Conservation (phyloP, 35 echinoderm and acorn worm species). For the Apostichopus californicus region DNA sequence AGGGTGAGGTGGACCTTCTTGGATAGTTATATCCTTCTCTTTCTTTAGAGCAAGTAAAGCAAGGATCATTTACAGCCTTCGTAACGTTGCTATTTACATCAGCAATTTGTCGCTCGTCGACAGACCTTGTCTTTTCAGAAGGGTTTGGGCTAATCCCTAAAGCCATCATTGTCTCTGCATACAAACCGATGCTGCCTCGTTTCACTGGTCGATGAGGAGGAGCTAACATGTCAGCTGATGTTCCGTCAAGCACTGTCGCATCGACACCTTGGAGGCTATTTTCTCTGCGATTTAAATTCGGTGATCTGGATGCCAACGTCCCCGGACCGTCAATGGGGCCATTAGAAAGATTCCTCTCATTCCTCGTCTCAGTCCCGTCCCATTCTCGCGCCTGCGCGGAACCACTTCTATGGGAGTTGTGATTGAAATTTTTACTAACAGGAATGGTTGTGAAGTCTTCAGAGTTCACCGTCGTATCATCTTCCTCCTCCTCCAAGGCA, state of each 20-base stretch:
- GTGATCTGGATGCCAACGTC: background rate
- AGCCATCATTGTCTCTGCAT: slow-evolving; percentile 44
- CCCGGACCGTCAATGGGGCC: background rate
- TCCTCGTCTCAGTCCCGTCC: background rate
- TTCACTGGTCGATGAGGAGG: slow-evolving; percentile 22
- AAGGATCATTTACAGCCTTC: background rate
- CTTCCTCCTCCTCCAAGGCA: slow-evolving; percentile 28
- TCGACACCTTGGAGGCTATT: background rate
- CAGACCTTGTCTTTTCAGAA: background rate
- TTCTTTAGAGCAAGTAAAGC: background rate
- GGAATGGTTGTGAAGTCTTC: slow-evolving; percentile 2
- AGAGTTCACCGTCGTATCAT: slow-evolving; percentile 4
- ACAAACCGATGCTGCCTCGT: slow-evolving; percentile 45
- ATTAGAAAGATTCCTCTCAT: background rate
- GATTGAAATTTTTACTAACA: background rate
- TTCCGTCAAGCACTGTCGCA: background rate
- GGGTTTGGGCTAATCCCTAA: slow-evolving; percentile 9
- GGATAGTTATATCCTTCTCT: background rate
- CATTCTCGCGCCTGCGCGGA: background rate
- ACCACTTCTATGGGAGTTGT: background rate
- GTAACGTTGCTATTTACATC: slow-evolving; percentile 25
- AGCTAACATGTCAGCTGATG: background rate
- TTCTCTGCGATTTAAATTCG: background rate
- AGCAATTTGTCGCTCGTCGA: background rate
- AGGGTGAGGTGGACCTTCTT: background rate